Conservation (phyloP, 2,797 vertebrate genomes). For the Monodelphis domestica region DNA sequence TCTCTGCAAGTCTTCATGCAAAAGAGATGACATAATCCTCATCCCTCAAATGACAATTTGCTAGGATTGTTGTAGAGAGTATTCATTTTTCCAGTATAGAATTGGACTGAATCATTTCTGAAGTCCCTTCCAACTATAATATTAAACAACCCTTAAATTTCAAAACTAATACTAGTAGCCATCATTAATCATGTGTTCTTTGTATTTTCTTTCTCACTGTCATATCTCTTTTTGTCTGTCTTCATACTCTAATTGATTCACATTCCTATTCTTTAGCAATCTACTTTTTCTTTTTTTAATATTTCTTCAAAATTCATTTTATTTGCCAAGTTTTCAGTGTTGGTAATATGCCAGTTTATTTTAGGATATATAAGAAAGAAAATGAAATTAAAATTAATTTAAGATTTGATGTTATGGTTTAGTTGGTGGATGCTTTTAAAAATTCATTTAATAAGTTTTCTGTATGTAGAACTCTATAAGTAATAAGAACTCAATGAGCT, state of each 20-base stretch:
- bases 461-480: background rate
- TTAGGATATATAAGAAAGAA: conserved; percentile 33
- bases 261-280: background rate
- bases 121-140: background rate
- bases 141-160: background rate
- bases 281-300: conserved; percentile 8
- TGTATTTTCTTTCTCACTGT: no score
- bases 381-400: conserved; percentile 46
- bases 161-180: no score
- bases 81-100: background rate
- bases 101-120: background rate
- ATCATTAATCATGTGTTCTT: no score
- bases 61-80: background rate
- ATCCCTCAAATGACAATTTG: background rate
- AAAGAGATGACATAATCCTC: background rate
- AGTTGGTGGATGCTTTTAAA: background rate
- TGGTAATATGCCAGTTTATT: conserved; percentile 25
- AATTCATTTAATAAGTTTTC: background rate
- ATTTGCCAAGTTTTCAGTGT: background rate
- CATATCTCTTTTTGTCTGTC: background rate
- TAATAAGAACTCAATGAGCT: no score
- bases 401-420: background rate
- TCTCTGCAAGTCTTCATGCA: background rate
- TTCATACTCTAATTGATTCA: background rate
- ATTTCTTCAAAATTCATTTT: conserved; percentile 56